Base-by-base conservation (phyloP, 2,888 invertebrate species). In the Diarsia rubi region DNA sequence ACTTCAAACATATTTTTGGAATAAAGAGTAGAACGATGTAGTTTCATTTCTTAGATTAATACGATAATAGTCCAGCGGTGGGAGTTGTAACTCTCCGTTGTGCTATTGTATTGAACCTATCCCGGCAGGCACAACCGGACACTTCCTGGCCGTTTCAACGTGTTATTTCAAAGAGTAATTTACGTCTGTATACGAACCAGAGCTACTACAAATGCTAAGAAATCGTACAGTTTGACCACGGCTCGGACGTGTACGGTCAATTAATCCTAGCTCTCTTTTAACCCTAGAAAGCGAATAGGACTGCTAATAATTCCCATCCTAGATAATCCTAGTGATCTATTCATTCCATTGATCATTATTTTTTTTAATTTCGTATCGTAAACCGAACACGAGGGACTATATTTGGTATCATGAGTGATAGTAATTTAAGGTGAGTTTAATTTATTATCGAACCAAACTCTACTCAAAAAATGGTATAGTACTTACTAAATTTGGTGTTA, bases 21-120 rank as follows among this genome's bases (percentile, higher is more conserved):
- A 76, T 76, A 79, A 75, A 75, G 21, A 42, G 52, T 79, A 47
- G 45, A 70, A 54, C n/a, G 54, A 54, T 21, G 45, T 71, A 31
- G 71, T 76, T 70, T 71, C n/a, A 76, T 76, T 76, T 76, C 62
- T 76, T 62, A 62, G 52, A 79, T 69, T 60, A 11, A 74, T 37
- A n/a, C 37, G 66, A 57, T 57, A 81, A 69, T 66, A 62, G 66
- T n/a, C 57, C 66, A 63, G 52, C 31, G 24, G 63, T n/a, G 24
- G 27, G 31, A 52, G 31, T 45, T 52, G 37, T 52, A 5, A 37
- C 14, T 37, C 27, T 49, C 65, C 75, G 49, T 75, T 54, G 24
- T n/a, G 24, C 12, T 70, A 52, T 54, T 70, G 45, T 45, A 8
- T 52, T 63, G n/a, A 24, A 14, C 45, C 31, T 24, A 21, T 3